Evolutionary conservation across 2,888 invertebrate species (phyloP).

Genomic region (Caenorhabditis sulstoni): DNA sequence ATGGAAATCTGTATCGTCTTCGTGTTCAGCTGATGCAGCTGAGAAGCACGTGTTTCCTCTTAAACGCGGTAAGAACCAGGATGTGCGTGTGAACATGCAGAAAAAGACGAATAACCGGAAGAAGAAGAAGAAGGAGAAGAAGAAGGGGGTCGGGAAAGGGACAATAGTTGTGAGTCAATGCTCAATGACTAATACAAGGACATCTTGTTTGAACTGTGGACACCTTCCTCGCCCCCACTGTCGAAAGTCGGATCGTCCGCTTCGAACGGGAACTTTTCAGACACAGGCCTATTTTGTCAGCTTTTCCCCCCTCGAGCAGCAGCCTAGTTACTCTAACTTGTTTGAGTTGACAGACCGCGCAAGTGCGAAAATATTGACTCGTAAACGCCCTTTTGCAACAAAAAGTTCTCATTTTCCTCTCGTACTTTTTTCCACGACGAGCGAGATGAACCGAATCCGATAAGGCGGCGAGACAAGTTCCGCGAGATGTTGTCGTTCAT

Average conservation of each 20-base stretch:
- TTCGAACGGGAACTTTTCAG: not conserved
- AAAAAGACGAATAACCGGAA: not conserved
- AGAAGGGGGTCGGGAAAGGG: conserved; percentile 15
- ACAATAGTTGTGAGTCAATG: conserved; percentile 25
- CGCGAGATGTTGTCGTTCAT: not conserved
- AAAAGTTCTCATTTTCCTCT: conserved; percentile 7
- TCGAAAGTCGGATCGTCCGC: too few species aligned
- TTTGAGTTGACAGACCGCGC: conserved; percentile 48
- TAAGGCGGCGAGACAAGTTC: not conserved
- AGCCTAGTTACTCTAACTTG: conserved; percentile 26
- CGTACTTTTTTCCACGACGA: conserved; percentile 4
- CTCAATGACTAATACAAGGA: conserved; percentile 24
- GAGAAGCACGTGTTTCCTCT: too few species aligned
- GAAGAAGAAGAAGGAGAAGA: not conserved
- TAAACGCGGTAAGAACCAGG: conserved; percentile 13
- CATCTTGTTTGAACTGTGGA: conserved; percentile 1
- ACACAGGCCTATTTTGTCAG: conserved; percentile 23
- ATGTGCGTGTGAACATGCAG: not conserved
- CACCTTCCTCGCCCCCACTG: not conserved
- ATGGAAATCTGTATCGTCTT: not conserved
- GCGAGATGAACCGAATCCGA: not conserved
- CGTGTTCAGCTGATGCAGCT: conserved; percentile 10
- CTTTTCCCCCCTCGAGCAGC: conserved; percentile 11
- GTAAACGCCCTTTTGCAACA: conserved; percentile 53
- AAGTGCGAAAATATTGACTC: conserved; percentile 54